These are phyloP conservation scores for Gobiocypris rarus DNA, from an alignment of 2,113 vertebrate genomes.

Conservation along the genomic window DNA sequence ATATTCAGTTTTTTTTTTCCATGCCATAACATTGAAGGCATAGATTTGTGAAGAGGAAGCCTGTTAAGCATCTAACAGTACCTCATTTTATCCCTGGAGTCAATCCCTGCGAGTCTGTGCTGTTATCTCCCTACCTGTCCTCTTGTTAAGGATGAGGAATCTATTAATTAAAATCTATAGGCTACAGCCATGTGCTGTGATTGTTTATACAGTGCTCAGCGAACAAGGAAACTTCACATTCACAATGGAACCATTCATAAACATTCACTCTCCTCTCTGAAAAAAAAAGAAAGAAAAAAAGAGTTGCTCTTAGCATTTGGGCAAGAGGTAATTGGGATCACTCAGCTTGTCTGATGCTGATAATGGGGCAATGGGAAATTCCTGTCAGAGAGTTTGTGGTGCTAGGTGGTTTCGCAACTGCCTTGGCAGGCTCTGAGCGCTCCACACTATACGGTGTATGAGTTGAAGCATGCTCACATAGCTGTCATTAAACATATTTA, in stretches of 20 bases:
- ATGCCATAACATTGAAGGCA: constrained; percentile 16
- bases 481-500: constrained; percentile 76
- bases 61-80: constrained; percentile 7
- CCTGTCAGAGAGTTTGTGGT: constrained; percentile 74
- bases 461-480: constrained; percentile 76
- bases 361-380: constrained; percentile 83
- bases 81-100: constrained; percentile 8
- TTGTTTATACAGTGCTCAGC: constrained; percentile 65
- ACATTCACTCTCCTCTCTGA: constrained; percentile 59
- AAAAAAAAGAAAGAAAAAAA: constrained; percentile 46
- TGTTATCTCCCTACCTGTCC: constrained; percentile 62
- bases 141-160: constrained; percentile 68
- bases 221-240: constrained; percentile 67
- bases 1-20: neutral
- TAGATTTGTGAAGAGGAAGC: constrained; percentile 7
- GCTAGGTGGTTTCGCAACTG: constrained; percentile 75
- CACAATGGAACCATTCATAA: constrained; percentile 78
- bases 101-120: constrained; percentile 51
- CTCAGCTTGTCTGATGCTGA: constrained; percentile 83
- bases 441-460: constrained; percentile 73
- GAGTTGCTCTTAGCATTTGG: constrained; percentile 77
- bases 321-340: constrained; percentile 81
- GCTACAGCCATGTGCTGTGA: constrained; percentile 53
- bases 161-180: constrained; percentile 72
- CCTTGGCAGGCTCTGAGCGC: constrained; percentile 72